A percentile compares a stretch with the other conserved stretches of the same genome.
These are phyloP conservation scores for Triplophysa yarkandensis DNA, from an alignment of 2,797 vertebrate genomes.

Conservation along the genomic window DNA sequence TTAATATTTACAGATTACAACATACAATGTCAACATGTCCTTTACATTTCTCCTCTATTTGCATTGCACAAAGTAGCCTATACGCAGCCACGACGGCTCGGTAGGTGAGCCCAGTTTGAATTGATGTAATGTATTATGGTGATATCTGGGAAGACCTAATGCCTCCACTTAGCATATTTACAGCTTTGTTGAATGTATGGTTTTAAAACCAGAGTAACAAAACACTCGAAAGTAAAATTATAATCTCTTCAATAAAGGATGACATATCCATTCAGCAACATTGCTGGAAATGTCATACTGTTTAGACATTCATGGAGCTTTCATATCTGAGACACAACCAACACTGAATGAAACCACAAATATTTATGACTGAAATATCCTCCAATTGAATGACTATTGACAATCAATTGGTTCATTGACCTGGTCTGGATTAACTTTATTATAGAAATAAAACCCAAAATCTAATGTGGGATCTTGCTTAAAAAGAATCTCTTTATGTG, in stretches of 20 bases:
- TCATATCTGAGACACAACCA: constrained; percentile 18
- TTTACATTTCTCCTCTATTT: constrained; percentile 52
- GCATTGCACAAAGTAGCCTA: constrained; percentile 70
- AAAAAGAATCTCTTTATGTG: constrained; percentile 4
- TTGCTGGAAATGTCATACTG: constrained; percentile 5
- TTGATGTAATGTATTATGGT: constrained; percentile 31
- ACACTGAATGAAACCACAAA: constrained; percentile 16
- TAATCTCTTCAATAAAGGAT: constrained; percentile 28
- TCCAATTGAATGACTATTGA: constrained; percentile 27
- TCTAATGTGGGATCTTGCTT: neutral
- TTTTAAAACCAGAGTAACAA: constrained; percentile 4
- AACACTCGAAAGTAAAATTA: constrained; percentile 41
- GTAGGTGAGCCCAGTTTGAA: constrained; percentile 47
- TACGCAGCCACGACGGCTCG: constrained; percentile 58
- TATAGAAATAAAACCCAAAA: constrained; percentile 35
- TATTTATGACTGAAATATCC: neutral
- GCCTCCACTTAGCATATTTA: constrained; percentile 32
- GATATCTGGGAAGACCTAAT: constrained; percentile 38
- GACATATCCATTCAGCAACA: constrained; percentile 1
- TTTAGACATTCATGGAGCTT: constrained; percentile 29
- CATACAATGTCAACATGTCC: constrained; percentile 62
- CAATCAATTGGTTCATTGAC: neutral
- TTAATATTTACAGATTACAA: constrained; percentile 66
- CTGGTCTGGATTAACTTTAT: constrained; percentile 16
- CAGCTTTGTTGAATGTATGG: constrained; percentile 3